Percentiles rank a stretch among this genome's conserved stretches.
phyloP scores from a whole-genome alignment of 2,888 invertebrate genomes.

The Theretra japonica region DNA sequence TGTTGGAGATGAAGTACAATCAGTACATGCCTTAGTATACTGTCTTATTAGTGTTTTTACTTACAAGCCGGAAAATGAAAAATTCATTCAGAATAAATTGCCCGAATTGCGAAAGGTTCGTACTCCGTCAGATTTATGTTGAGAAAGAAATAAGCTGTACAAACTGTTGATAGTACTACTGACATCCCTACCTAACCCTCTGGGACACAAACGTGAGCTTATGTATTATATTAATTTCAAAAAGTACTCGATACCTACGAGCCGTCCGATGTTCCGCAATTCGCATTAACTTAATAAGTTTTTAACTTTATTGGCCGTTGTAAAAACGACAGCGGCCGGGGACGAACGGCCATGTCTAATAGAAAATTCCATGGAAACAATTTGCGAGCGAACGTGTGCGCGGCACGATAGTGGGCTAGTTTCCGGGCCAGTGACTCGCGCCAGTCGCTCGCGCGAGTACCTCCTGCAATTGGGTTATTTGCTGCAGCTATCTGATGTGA shows the following conservation, averaged over 20 bases:
- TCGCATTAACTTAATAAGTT: conserved; percentile 12
- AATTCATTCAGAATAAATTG: too few relatives aligned
- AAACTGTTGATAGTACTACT: too few relatives aligned
- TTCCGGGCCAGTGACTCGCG: conserved; percentile 19
- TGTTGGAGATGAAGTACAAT: background rate
- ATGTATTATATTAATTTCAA: too few relatives aligned
- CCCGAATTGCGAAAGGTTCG: too few relatives aligned
- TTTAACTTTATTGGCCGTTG: conserved; percentile 1
- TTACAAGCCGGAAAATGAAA: too few relatives aligned
- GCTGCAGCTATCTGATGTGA: background rate
- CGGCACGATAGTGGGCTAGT: conserved; percentile 21
- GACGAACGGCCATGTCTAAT: conserved; percentile 13
- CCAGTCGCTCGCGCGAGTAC: background rate
- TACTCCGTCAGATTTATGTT: too few relatives aligned
- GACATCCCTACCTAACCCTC: too few relatives aligned
- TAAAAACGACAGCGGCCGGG: background rate
- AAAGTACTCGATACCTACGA: background rate
- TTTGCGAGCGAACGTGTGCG: conserved; percentile 3
- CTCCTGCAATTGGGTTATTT: conserved; percentile 15
- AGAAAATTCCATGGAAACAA: conserved; percentile 15
- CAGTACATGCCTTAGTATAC: too few relatives aligned
- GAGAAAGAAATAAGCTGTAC: too few relatives aligned
- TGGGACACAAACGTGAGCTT: too few relatives aligned
- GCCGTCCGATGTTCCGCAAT: background rate
- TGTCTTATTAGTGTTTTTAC: too few relatives aligned